Evolutionary conservation across 2,797 vertebrate genomes (phyloP).

Genomic region (Enteromius treurensis): DNA sequence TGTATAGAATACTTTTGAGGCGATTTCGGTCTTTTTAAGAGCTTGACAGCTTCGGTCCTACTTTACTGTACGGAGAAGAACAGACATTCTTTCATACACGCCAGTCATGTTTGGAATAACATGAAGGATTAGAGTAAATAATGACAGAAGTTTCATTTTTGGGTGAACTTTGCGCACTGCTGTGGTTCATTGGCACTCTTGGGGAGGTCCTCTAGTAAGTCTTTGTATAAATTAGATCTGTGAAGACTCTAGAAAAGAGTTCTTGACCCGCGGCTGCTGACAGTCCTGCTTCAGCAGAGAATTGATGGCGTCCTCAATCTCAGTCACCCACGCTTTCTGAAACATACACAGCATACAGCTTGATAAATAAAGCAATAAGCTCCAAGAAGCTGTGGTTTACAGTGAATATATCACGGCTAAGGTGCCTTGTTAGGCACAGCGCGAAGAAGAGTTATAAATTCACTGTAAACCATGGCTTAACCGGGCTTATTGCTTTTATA

Average conservation of each 20-base stretch:
- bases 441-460: no score
- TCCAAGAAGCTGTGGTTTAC: no score
- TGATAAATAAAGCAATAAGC: no score
- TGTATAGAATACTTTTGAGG: not conserved
- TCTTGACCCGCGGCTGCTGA: conserved; percentile 71
- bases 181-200: conserved; percentile 38
- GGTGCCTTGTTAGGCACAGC: no score
- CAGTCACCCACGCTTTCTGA: conserved; percentile 88
- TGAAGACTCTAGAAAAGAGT: conserved; percentile 80
- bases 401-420: no score
- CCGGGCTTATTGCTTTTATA: no score
- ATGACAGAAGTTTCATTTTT: conserved; percentile 5
- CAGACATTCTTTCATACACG: not conserved
- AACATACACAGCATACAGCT: conserved; percentile 50
- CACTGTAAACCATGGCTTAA: no score
- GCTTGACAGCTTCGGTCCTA: not conserved
- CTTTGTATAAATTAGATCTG: conserved; percentile 78
- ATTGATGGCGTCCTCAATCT: conserved; percentile 82
- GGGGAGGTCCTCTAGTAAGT: not conserved
- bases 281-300: conserved; percentile 76
- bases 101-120: not conserved
- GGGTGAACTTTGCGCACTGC: not conserved
- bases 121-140: not conserved
- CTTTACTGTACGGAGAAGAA: not conserved
- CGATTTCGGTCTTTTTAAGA: not conserved